Base-by-base conservation (phyloP, 1,140 invertebrate species). In the Paraescarpia echinospica region DNA sequence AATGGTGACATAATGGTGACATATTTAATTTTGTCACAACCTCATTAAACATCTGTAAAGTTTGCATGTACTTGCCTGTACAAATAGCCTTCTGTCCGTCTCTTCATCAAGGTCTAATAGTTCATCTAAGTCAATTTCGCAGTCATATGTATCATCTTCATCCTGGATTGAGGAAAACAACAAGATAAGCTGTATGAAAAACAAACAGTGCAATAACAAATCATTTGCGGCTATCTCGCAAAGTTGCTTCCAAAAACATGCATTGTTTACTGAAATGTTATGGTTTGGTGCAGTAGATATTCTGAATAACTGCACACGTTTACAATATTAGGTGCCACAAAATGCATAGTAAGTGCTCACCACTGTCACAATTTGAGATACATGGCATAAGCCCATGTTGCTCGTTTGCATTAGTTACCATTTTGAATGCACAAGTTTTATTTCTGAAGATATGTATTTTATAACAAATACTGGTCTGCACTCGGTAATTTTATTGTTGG, bases 41-140 rank as follows among this genome's bases (percentile, higher is more conserved):
- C 41, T 41, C 41, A 41, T 41, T 41, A 41, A 41, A 41, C 4
- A 27, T 77, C 59, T 77, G 2, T 77, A 31, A 27, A 77, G 8
- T 77, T 12, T 4, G 59, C 27, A 41, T 41, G 41, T 77, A 77
- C 92, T 92, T 96, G 98, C 98, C 96, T 97, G 97, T 95, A 98
- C 97, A 97, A 98, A 98, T 96, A 97, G 97, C 96, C 98, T 97
- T 95, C 98, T 97, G 94, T 97, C 97, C 92, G 97, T 97, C 95
- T 98, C 98, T 95, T 97, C 98, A 95, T 99, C 98, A 97, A 99
- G 98, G 96, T 99, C 98, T 93, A 99, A 96, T 89, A 99, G 97
- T 97, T 99, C 98, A 96, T 99, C 98, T 94, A 99, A 97, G 96
- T 99, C 98, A 93, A 99, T 98, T 96, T 99, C 98, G 92, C 98